Evolutionary conservation across 2,888 invertebrate genomes (phyloP).

Genomic region (Noctua fimbriata): DNA sequence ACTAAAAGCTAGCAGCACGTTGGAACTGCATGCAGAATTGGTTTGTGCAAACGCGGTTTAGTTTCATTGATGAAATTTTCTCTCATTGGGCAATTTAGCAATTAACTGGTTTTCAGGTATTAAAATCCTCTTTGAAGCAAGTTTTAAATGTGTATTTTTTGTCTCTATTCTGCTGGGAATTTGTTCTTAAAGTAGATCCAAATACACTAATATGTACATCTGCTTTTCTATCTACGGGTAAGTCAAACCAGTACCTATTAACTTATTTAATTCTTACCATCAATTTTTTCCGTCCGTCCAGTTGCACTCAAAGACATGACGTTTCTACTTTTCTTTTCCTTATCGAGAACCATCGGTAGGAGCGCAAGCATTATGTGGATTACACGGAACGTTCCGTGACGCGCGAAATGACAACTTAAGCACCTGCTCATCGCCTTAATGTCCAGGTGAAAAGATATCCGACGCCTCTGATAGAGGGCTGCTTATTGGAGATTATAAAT

Average conservation of each 20-base stretch:
- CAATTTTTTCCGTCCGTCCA: neutral
- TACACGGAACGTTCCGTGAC: slow-evolving; percentile 79
- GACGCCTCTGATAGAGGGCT: slow-evolving; percentile 74
- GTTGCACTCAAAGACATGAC: neutral
- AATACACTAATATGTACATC: neutral
- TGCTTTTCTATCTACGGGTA: neutral
- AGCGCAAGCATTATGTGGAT: slow-evolving; percentile 83
- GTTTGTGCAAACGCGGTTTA: neutral
- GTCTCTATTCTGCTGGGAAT: neutral
- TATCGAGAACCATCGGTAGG: slow-evolving; percentile 69
- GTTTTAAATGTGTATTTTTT: neutral
- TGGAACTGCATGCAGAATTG: no score
- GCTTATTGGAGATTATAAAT: slow-evolving; percentile 74
- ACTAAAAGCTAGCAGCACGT: neutral
- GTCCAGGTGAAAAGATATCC: slow-evolving; percentile 79
- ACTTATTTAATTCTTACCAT: neutral
- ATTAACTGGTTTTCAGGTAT: neutral
- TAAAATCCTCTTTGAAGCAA: neutral
- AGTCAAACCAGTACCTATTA: neutral
- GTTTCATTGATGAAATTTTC: neutral
- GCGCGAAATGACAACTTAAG: slow-evolving; percentile 87
- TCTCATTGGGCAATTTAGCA: neutral
- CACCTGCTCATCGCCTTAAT: slow-evolving; percentile 85
- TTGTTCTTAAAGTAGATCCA: neutral
- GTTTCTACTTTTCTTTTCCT: neutral